Conservation (phyloP, 1,140 invertebrate species). For the Papilio machaon region DNA sequence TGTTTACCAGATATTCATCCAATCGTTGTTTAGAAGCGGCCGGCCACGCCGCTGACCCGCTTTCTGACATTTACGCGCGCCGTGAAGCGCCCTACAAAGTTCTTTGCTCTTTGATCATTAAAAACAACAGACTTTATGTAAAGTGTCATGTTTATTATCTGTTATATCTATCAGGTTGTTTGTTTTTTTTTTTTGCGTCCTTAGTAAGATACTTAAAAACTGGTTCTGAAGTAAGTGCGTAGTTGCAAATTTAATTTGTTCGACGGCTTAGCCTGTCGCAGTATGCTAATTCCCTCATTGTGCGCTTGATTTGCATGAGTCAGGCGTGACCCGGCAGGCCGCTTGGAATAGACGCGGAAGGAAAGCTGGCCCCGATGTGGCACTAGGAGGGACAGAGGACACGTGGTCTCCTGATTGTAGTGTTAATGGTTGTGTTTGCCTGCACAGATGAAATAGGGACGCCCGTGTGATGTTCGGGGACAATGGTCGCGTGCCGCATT, state of each 20-base stretch:
- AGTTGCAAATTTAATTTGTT: constrained; percentile 61
- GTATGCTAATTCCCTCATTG: constrained; percentile 71
- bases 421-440: constrained; percentile 40
- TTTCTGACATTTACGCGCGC: constrained; percentile 64
- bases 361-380: constrained; percentile 70
- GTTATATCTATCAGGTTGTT: constrained; percentile 34
- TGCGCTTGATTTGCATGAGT: constrained; percentile 75
- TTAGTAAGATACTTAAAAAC: constrained; percentile 45
- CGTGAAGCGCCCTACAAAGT: constrained; percentile 49
- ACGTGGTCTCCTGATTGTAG: constrained; percentile 67
- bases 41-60: constrained; percentile 74
- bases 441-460: constrained; percentile 20
- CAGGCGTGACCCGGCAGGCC: constrained; percentile 68
- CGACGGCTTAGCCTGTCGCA: constrained; percentile 41
- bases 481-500: background rate
- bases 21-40: constrained; percentile 62
- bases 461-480: background rate
- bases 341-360: constrained; percentile 80
- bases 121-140: constrained; percentile 30
- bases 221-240: constrained; percentile 48
- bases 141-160: constrained; percentile 33
- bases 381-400: constrained; percentile 59
- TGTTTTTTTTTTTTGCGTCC: constrained; percentile 43
- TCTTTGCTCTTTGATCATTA: constrained; percentile 54
- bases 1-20: constrained; percentile 68